Percentiles rank a stretch among this genome's conserved stretches.
Conservation (phyloP, 2,888 invertebrate genomes). For the Chalcosyrphus nemorum region DNA sequence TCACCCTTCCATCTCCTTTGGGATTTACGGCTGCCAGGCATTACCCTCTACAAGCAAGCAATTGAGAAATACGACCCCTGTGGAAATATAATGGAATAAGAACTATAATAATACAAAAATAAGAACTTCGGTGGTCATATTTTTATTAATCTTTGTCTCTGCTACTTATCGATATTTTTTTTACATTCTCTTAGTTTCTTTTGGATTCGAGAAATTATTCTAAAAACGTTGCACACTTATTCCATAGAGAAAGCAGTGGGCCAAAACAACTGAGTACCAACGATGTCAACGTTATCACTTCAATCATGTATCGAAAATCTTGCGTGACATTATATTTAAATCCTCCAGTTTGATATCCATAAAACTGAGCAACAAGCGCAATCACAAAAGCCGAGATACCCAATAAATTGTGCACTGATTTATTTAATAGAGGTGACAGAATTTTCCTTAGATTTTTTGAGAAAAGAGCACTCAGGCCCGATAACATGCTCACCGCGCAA, state of each 20-base stretch:
- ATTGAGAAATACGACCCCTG: too few species aligned
- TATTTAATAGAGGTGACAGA: conserved; percentile 78
- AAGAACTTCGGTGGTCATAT: too few species aligned
- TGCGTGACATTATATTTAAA: conserved; percentile 73
- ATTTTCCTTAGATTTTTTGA: conserved; percentile 76
- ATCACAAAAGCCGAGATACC: conserved; percentile 78
- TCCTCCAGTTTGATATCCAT: conserved; percentile 79
- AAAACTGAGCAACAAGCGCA: conserved; percentile 78
- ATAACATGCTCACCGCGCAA: conserved; percentile 77
- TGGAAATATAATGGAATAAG: too few species aligned
- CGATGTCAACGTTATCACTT: conserved; percentile 77
- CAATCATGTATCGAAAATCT: conserved; percentile 76
- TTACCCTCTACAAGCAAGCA: too few species aligned
- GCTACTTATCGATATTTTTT: background rate
- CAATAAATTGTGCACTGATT: conserved; percentile 78
- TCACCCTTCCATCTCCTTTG: too few species aligned
- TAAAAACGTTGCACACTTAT: conserved; percentile 69
- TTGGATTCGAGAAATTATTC: conserved; percentile 2
- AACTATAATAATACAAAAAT: too few species aligned
- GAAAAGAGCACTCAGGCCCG: conserved; percentile 78
- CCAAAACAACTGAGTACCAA: conserved; percentile 77
- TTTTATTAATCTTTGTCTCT: too few species aligned
- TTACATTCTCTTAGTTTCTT: too few species aligned
- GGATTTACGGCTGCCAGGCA: too few species aligned
- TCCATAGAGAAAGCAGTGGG: conserved; percentile 77